These are phyloP conservation scores for Itoplectis maculator DNA, from an alignment of 2,888 invertebrate genomes.

Conservation along the genomic window DNA sequence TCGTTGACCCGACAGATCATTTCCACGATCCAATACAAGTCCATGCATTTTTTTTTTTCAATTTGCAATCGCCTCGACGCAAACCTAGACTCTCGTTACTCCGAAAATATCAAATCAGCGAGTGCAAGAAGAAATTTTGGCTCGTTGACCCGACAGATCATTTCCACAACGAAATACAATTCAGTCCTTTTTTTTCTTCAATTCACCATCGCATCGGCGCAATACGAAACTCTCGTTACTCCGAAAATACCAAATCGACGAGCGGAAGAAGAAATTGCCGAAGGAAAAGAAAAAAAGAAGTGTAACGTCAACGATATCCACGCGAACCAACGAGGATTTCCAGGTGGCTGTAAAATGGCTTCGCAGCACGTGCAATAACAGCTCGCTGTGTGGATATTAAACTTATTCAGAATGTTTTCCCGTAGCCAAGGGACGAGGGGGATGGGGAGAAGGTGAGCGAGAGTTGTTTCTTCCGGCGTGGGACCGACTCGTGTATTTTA, in stretches of 20 bases:
- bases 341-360: background rate
- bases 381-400: constrained; percentile 75
- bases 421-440: background rate
- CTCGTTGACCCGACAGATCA: too few species aligned
- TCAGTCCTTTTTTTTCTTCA: too few species aligned
- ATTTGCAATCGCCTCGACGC: too few species aligned
- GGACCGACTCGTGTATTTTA: constrained; percentile 29
- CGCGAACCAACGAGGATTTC: constrained; percentile 24
- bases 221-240: too few species aligned
- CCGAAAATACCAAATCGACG: background rate
- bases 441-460: constrained; percentile 1
- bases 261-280: background rate
- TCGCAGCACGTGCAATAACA: constrained; percentile 38
- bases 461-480: constrained; percentile 23
- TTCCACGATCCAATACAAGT: too few species aligned
- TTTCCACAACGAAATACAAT: too few species aligned
- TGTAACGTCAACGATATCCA: background rate
- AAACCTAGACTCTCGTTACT: too few species aligned
- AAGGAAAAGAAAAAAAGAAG: background rate
- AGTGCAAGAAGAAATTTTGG: too few species aligned
- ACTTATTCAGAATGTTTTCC: constrained; percentile 74
- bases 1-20: too few species aligned
- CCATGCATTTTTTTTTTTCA: too few species aligned
- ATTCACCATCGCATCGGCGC: too few species aligned
- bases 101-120: too few species aligned